Evolutionary conservation across 2,797 vertebrate genomes (phyloP).

Genomic region (Australoheros facetus): DNA sequence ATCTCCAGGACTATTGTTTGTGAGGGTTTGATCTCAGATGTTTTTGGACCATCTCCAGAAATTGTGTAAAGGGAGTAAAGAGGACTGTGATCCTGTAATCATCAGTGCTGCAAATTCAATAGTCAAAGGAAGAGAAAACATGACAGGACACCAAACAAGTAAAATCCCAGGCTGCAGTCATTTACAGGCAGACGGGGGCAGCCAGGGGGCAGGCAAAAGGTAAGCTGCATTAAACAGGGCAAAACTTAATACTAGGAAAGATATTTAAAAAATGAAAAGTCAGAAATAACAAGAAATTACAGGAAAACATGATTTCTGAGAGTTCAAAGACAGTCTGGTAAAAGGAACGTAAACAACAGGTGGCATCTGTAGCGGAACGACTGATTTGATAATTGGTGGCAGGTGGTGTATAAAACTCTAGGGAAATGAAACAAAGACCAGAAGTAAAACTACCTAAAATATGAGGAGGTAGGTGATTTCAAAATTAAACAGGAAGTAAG

Average conservation of each 20-base stretch:
- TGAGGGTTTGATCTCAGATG: not conserved
- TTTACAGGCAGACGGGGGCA: not conserved
- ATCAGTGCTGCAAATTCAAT: not conserved
- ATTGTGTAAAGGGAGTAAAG: not conserved
- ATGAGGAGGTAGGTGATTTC: not conserved
- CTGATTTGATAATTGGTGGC: not conserved
- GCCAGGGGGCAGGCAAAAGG: not conserved
- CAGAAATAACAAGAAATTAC: not conserved
- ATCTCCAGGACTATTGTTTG: not conserved
- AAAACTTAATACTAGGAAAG: not conserved
- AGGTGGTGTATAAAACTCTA: not conserved
- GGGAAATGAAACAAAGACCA: not conserved
- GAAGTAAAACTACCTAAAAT: not conserved
- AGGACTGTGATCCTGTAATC: not conserved
- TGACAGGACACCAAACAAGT: not conserved
- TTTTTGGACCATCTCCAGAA: not conserved
- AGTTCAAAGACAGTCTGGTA: not conserved
- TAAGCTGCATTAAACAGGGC: not conserved
- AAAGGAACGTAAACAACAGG: slow-evolving; percentile 6
- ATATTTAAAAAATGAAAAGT: not conserved
- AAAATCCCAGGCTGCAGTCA: not conserved
- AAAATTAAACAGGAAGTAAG: not conserved
- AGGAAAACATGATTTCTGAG: not conserved
- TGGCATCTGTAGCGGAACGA: not conserved
- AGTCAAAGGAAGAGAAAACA: not conserved